Percentiles rank a stretch among this genome's conserved stretches.
Evolutionary conservation across 2,888 invertebrate genomes (phyloP).

Genomic region (Dugesia japonica): DNA sequence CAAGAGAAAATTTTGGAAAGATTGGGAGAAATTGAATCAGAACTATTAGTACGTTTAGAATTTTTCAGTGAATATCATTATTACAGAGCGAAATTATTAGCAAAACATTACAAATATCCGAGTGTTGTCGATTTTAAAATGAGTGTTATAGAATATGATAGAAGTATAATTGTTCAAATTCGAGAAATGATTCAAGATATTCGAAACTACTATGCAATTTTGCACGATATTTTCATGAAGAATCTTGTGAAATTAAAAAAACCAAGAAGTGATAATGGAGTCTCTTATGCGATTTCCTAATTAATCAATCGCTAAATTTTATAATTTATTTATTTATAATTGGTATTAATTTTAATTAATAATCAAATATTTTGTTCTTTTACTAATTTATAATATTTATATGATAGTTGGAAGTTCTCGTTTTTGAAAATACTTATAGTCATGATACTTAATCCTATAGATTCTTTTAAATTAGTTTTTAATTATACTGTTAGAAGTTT

Average conservation of each 20-base stretch:
- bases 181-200: slow-evolving; percentile 86
- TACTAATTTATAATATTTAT: too few species aligned
- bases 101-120: slow-evolving; percentile 84
- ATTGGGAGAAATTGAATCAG: slow-evolving; percentile 66
- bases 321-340: too few species aligned
- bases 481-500: too few species aligned
- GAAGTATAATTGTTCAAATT: slow-evolving; percentile 82
- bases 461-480: too few species aligned
- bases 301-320: too few species aligned
- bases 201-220: slow-evolving; percentile 68
- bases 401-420: too few species aligned
- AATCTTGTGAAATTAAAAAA: slow-evolving; percentile 13
- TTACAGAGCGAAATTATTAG: slow-evolving; percentile 60
- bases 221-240: not conserved
- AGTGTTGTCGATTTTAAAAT: slow-evolving; percentile 77
- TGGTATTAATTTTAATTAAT: too few species aligned
- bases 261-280: not conserved
- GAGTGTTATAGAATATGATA: slow-evolving; percentile 78
- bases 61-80: slow-evolving; percentile 87
- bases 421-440: too few species aligned
- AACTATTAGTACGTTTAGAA: slow-evolving; percentile 89
- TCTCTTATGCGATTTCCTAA: not conserved
- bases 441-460: too few species aligned
- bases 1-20: slow-evolving; percentile 51
- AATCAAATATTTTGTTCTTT: too few species aligned